Percentiles rank a stretch among this genome's conserved stretches.
phyloP scores from a whole-genome alignment of 2,113 vertebrate species.

The Elephas maximus region DNA sequence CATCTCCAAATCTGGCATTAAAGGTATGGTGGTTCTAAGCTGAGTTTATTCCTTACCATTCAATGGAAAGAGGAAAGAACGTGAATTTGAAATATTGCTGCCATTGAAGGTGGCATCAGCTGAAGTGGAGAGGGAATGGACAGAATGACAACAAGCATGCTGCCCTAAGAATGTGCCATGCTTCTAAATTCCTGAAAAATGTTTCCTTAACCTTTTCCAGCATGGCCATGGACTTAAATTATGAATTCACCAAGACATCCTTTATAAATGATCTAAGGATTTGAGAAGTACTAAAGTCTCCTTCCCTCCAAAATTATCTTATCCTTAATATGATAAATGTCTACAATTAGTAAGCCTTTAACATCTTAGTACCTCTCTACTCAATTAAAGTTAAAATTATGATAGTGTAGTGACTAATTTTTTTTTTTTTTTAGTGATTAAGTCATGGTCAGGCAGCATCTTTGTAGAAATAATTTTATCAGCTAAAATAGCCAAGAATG shows the following conservation, averaged over 20 bases:
- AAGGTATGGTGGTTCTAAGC: background rate
- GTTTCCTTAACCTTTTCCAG: too few relatives aligned
- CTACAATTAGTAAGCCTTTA: background rate
- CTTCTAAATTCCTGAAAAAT: background rate
- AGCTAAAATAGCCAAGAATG: background rate
- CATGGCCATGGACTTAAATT: background rate
- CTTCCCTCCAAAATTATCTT: background rate
- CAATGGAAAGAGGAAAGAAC: background rate
- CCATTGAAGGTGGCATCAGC: background rate
- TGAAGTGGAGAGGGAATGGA: too few relatives aligned
- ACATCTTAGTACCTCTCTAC: background rate
- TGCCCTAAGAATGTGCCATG: background rate
- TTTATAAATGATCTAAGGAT: background rate
- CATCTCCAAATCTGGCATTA: background rate
- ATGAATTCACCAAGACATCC: background rate
- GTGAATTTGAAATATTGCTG: background rate
- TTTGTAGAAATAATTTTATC: background rate
- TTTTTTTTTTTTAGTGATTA: too few relatives aligned
- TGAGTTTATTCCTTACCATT: background rate
- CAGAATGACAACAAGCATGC: background rate
- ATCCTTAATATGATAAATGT: background rate
- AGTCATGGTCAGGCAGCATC: background rate
- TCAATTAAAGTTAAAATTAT: conserved; percentile 22
- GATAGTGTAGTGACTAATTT: background rate
- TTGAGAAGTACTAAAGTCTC: background rate